These are phyloP conservation scores for Panopea generosa DNA, from an alignment of 2,888 invertebrate genomes.

Conservation along the genomic window DNA sequence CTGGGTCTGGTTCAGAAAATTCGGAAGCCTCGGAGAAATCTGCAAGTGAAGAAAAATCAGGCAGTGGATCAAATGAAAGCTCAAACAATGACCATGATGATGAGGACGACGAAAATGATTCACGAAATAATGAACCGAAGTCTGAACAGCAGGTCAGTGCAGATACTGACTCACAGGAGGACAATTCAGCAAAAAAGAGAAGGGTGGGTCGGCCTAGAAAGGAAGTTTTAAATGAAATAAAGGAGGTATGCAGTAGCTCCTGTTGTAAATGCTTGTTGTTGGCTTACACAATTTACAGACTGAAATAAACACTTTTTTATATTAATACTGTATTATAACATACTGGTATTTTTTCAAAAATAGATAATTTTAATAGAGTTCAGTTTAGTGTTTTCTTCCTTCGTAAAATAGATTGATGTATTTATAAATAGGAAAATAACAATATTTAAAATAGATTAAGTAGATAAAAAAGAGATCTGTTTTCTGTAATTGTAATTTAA, in stretches of 20 bases:
- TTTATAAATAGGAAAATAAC: too few species aligned
- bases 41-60: conserved; percentile 53
- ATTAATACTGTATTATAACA: too few species aligned
- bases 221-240: conserved; percentile 71
- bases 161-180: conserved; percentile 47
- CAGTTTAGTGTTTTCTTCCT: too few species aligned
- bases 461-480: too few species aligned
- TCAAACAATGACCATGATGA: conserved; percentile 58
- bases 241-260: conserved; percentile 60
- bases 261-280: too few species aligned
- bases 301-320: too few species aligned
- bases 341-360: too few species aligned
- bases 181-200: conserved; percentile 11
- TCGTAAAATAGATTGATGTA: too few species aligned
- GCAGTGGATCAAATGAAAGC: conserved; percentile 58
- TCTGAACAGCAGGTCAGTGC: conserved; percentile 27
- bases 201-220: conserved; percentile 53
- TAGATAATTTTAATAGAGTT: too few species aligned
- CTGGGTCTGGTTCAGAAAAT: conserved; percentile 77
- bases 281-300: too few species aligned
- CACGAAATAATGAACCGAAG: conserved; percentile 6
- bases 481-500: too few species aligned
- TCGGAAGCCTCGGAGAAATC: conserved; percentile 44
- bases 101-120: conserved; percentile 29
- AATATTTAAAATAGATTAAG: too few species aligned